phyloP scores from a whole-genome alignment of 1,140 invertebrate genomes.

The Drosophila sulfurigaster region DNA sequence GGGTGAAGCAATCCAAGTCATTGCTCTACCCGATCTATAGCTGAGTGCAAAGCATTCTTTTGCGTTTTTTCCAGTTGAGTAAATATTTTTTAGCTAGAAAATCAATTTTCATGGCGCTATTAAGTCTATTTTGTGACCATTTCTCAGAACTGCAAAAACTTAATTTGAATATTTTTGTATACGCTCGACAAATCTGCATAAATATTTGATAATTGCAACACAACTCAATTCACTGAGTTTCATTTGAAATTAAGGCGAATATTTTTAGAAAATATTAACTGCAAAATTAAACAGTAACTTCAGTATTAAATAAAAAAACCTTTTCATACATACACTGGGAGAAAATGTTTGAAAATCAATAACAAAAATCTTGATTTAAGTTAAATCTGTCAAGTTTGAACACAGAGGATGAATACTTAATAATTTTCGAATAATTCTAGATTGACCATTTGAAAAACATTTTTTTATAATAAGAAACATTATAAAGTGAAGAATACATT shows the following conservation, averaged over 20 bases:
- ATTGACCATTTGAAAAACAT: too few species aligned
- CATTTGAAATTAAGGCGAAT: neutral
- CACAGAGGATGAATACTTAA: too few species aligned
- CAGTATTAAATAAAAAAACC: too few species aligned
- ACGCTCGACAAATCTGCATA: neutral
- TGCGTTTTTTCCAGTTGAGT: constrained; percentile 22
- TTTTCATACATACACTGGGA: too few species aligned
- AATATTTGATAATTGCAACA: neutral
- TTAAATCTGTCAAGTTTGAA: too few species aligned
- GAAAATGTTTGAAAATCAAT: too few species aligned
- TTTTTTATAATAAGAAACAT: too few species aligned
- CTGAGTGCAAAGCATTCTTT: constrained; percentile 15
- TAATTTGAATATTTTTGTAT: neutral
- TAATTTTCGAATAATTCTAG: too few species aligned
- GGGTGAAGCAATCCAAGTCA: neutral
- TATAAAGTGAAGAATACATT: too few species aligned
- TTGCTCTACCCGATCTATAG: constrained; percentile 17
- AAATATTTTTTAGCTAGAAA: constrained; percentile 37
- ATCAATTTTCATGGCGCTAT: constrained; percentile 26
- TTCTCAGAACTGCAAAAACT: constrained; percentile 8
- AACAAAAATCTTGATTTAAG: too few species aligned
- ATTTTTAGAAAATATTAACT: neutral
- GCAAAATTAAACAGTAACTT: too few species aligned
- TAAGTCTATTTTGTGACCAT: neutral
- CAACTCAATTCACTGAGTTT: neutral